These are phyloP conservation scores for Eciton burchellii DNA, from an alignment of 1,140 invertebrate genomes.

Conservation along the genomic window DNA sequence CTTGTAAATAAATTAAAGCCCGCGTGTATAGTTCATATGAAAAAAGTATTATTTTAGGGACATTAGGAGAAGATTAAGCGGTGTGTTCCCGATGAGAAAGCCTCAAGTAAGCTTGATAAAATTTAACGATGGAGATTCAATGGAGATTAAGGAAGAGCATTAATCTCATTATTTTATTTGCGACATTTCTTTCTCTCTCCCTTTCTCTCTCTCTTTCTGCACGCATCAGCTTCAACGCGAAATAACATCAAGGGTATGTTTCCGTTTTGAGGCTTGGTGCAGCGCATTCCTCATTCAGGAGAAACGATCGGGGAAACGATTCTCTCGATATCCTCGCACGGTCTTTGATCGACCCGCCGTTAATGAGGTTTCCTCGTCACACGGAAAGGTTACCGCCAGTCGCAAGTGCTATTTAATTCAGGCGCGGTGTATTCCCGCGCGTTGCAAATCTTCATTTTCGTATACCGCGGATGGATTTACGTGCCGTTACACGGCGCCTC, in stretches of 20 bases:
- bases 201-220: neutral
- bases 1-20: slow-evolving; percentile 12
- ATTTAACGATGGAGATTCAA: no score
- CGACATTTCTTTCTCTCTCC: neutral
- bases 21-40: neutral
- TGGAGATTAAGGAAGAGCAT: neutral
- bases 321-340: neutral
- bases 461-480: slow-evolving; percentile 47
- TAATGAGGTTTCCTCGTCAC: slow-evolving; percentile 17
- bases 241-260: neutral
- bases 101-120: no score
- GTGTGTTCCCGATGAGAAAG: no score
- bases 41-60: neutral
- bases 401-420: slow-evolving; percentile 42
- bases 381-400: slow-evolving; percentile 4
- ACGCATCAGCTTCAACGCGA: neutral
- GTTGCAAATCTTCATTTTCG: slow-evolving; percentile 27
- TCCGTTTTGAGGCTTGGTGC: neutral
- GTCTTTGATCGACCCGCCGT: neutral
- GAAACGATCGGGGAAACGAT: slow-evolving; percentile 3
- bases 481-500: slow-evolving; percentile 29
- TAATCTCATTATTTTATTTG: neutral
- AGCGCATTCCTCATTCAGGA: neutral
- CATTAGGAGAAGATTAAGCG: no score
- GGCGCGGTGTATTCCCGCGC: slow-evolving; percentile 1